A percentile compares a stretch with the other conserved stretches of the same genome.
Evolutionary conservation across 2,888 invertebrate species (phyloP).

Genomic region (Sminthurinus aureus): DNA sequence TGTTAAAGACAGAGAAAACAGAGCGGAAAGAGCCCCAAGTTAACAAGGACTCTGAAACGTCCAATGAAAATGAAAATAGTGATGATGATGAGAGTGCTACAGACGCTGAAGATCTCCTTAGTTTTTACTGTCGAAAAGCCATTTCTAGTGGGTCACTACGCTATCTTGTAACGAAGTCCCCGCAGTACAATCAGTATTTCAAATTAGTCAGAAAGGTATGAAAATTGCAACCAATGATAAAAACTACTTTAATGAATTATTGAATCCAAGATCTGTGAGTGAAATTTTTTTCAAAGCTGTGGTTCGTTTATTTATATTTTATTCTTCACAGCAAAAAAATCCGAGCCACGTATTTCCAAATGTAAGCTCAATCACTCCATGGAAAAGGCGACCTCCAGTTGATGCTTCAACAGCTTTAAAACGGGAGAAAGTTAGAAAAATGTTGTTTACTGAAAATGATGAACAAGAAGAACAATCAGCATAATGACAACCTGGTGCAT

Average conservation of each 20-base stretch:
- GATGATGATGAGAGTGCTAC: not conserved
- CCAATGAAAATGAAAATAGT: too few relatives aligned
- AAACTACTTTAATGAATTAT: not conserved
- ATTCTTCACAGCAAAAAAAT: slow-evolving; percentile 24
- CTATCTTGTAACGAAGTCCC: slow-evolving; percentile 43
- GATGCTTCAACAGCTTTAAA: too few relatives aligned
- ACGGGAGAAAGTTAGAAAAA: not conserved
- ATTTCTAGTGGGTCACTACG: slow-evolving; percentile 28
- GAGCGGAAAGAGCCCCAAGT: too few relatives aligned
- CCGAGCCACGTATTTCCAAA: not conserved
- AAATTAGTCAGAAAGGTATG: slow-evolving; percentile 41
- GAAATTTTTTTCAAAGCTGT: not conserved
- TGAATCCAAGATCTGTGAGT: not conserved
- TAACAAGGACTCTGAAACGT: too few relatives aligned
- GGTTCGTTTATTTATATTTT: not conserved
- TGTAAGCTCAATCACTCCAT: not conserved
- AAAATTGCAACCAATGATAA: not conserved
- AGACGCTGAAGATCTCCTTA: slow-evolving; percentile 27
- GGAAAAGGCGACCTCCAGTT: not conserved
- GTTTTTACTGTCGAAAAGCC: slow-evolving; percentile 39
- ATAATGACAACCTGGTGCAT: not conserved
- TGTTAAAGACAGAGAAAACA: too few relatives aligned
- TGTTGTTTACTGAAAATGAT: slow-evolving; percentile 12
- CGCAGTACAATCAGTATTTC: slow-evolving; percentile 35
- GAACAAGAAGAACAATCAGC: not conserved